These are phyloP conservation scores for Apostichopus japonicus DNA, from an alignment of 35 echinoderm and acorn worm species.

Conservation along the genomic window DNA sequence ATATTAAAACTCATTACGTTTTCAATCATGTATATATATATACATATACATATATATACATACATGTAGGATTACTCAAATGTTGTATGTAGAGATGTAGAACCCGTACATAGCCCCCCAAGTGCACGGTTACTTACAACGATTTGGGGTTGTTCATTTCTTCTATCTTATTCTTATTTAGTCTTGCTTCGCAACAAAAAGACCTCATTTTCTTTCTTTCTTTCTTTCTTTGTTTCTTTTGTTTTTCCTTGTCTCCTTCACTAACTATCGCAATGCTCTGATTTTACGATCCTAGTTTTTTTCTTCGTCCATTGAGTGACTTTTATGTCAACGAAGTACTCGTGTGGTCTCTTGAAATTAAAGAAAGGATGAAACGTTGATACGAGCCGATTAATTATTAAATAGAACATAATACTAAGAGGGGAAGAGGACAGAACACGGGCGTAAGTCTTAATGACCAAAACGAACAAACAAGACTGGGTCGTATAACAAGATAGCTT, in stretches of 20 bases:
- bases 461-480: conserved; percentile 23
- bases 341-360: conserved; percentile 49
- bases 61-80: no score
- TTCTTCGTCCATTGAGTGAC: conserved; percentile 5
- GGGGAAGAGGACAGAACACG: background rate
- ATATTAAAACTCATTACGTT: no score
- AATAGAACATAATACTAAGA: conserved; percentile 23
- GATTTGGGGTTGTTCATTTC: background rate
- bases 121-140: background rate
- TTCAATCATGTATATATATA: no score
- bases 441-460: conserved; percentile 43
- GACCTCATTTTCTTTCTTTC: no score
- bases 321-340: conserved; percentile 50
- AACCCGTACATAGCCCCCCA: no score
- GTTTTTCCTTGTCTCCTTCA: background rate
- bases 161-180: background rate
- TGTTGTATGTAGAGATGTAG: no score
- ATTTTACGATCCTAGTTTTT: conserved; percentile 49
- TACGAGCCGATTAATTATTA: conserved; percentile 41
- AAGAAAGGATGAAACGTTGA: background rate
- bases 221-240: background rate
- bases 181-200: no score
- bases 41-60: no score
- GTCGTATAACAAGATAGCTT: conserved; percentile 32
- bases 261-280: background rate